Evolutionary conservation across 2,888 invertebrate species (phyloP).

Genomic region (Lasioglossum villosulum): DNA sequence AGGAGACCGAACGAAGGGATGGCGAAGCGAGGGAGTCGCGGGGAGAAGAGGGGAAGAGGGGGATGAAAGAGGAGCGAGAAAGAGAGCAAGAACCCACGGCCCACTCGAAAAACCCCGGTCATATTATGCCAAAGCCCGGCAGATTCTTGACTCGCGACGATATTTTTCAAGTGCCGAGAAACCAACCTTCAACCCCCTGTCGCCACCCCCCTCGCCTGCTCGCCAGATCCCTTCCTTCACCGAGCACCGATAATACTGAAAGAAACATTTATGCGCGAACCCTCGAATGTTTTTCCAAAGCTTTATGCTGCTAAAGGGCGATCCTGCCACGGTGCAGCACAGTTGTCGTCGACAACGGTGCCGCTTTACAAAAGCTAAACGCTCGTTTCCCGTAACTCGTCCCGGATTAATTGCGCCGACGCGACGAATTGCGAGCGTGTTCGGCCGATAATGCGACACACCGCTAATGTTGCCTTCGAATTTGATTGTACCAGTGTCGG

Average conservation of each 20-base stretch:
- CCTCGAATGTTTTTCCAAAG: constrained; percentile 74
- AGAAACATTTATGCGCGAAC: constrained; percentile 77
- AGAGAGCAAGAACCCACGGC: constrained; percentile 62
- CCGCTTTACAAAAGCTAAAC: constrained; percentile 45
- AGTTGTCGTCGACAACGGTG: constrained; percentile 49
- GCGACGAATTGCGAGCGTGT: background rate
- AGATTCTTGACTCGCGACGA: constrained; percentile 79
- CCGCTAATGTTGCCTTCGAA: background rate
- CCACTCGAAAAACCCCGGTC: constrained; percentile 73
- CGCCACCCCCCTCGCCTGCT: constrained; percentile 39
- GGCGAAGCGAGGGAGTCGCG: constrained; percentile 19
- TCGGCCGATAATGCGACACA: background rate
- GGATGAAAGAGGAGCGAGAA: constrained; percentile 47
- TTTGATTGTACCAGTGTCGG: background rate
- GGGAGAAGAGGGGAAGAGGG: constrained; percentile 6
- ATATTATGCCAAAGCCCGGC: constrained; percentile 75
- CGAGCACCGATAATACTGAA: constrained; percentile 77
- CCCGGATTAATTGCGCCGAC: constrained; percentile 25
- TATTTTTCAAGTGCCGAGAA: constrained; percentile 77
- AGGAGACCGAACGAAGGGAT: constrained; percentile 19
- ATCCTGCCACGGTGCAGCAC: constrained; percentile 26
- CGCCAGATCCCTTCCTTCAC: constrained; percentile 60
- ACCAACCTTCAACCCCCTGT: constrained; percentile 53
- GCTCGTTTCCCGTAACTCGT: constrained; percentile 32
- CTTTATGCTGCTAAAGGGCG: constrained; percentile 60